Base-by-base conservation (phyloP, 2,113 vertebrate genomes). In the Crypturellus undulatus region DNA sequence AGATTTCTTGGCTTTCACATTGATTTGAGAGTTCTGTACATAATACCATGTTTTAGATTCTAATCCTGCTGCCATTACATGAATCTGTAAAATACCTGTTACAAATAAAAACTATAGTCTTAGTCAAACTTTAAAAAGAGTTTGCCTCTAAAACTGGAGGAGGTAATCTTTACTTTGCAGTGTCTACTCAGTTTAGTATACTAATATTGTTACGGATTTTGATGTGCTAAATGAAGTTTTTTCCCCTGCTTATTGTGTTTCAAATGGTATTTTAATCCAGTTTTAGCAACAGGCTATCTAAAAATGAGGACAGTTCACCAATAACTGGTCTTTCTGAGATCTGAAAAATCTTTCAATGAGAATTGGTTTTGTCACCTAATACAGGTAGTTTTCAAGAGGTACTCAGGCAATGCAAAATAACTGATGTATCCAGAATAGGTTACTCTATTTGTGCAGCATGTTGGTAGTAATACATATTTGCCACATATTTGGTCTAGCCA, bases 301-400 rank as follows among this genome's bases (percentile, higher is more conserved):
- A 25, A 51, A 59, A 56, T 28, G 20, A 10, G 21, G 58, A 3
- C 88, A 40, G 12, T 24, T 45, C 73, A 87, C 72, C 62, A 28
- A 38, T 38, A 38, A 75, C 82, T 89, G 75, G 12, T 91, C 93
- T 92, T 95, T 82, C 25, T 83, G 87, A 87, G 45, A 80, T 67
- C n/a, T 64, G 62, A 90, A 89, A 82, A 86, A 75, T 81, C 47
- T 71, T 77, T 77, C 63, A 43, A 87, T 68, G 65, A 79, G 86
- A 87, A 70, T 96, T 64, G 36, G 77, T 96, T 91, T 68, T 94
- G 58, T 51, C 15, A 32, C 30, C 12, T 91, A 45, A 64, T 89
- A 71, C 89, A 94, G 9, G 10, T 86, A 58, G 69, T 87, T 94
- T 95, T 69, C 90, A 96, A 79, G 26, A 54, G 81, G 34, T 78